Base-by-base conservation (phyloP, 2,888 invertebrate genomes). In the Hipparchia semele region DNA sequence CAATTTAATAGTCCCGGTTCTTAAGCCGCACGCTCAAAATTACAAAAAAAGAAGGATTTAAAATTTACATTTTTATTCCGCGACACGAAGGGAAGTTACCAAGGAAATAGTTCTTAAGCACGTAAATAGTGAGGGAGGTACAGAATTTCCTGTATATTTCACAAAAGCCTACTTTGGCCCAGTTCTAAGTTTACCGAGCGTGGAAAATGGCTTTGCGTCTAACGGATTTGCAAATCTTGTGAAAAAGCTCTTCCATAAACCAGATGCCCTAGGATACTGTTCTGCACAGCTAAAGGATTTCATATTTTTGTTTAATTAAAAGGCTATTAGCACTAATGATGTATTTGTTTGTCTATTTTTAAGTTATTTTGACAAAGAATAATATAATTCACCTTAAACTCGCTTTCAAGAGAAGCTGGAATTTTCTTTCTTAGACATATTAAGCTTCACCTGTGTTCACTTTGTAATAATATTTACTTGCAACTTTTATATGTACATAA, bases 111-210 rank as follows among this genome's bases (percentile, higher is more conserved):
- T 90, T 91, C 83, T 88, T 90, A 90, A 88, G 87, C 87, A 89
- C 87, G 88, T 89, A 87, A 90, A 86, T 88, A 87, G 86, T 86
- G 82, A 83, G 82, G 83, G 83, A 82, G 82, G 84, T 80, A 81
- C 83, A 84, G 81, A 85, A 86, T 86, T 87, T 86, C 83, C 85
- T 87, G 85, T 88, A 87, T 87, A 90, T 90, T 88, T 88, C 82
- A 85, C 87, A 84, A 87, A 91, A 91, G 91, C 91, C 91, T 89
- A 90, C 90, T 90, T 90, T 90, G 91, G 86, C 93, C 92, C 86
- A 92, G 88, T 91, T 86, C 87, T 86, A 86, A 91, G 89, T 91
- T 91, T 90, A 88, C 89, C 84, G 89, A 90, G 86, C 90, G 89
- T 87, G 87, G 88, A 88, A 87, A 91, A 92, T 92, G 87, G 87